Evolutionary conservation across 2,888 invertebrate genomes (phyloP).

Genomic region (Adelphocoris suturalis): DNA sequence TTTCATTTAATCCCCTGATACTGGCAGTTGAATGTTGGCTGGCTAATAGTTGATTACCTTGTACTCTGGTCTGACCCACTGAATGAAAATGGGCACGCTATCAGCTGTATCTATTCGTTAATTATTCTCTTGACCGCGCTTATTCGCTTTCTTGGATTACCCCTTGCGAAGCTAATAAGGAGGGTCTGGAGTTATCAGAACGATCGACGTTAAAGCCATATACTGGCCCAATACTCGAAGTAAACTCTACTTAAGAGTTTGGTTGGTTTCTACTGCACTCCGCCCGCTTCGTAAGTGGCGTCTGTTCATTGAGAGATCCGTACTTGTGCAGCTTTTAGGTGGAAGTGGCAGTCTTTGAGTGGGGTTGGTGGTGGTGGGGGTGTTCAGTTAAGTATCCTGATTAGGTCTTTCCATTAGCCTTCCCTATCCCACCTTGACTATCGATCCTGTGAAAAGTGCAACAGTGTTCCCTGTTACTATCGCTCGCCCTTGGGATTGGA

Average conservation of each 20-base stretch:
- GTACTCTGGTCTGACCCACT: neutral
- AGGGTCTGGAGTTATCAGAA: neutral
- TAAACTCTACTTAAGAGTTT: slow-evolving; percentile 31
- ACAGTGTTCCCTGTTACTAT: neutral
- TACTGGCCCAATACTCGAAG: neutral
- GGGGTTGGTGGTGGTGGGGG: neutral
- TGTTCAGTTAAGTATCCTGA: slow-evolving; percentile 27
- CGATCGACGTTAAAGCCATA: neutral
- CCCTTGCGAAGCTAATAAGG: neutral
- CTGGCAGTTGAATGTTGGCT: neutral
- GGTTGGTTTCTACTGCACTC: neutral
- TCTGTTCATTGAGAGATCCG: slow-evolving; percentile 7
- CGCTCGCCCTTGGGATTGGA: neutral
- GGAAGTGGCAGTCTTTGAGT: neutral
- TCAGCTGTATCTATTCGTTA: slow-evolving; percentile 8
- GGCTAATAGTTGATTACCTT: neutral
- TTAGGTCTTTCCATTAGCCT: slow-evolving; percentile 60
- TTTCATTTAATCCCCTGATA: neutral
- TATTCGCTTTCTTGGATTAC: neutral
- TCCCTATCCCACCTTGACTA: slow-evolving; percentile 11
- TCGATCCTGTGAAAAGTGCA: slow-evolving; percentile 49
- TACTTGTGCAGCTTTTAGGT: slow-evolving; percentile 27
- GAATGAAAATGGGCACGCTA: neutral
- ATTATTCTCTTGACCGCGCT: slow-evolving; percentile 18
- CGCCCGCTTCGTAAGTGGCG: slow-evolving; percentile 25